Conservation (phyloP, 1,140 invertebrate species). For the Drosophila burlai region DNA sequence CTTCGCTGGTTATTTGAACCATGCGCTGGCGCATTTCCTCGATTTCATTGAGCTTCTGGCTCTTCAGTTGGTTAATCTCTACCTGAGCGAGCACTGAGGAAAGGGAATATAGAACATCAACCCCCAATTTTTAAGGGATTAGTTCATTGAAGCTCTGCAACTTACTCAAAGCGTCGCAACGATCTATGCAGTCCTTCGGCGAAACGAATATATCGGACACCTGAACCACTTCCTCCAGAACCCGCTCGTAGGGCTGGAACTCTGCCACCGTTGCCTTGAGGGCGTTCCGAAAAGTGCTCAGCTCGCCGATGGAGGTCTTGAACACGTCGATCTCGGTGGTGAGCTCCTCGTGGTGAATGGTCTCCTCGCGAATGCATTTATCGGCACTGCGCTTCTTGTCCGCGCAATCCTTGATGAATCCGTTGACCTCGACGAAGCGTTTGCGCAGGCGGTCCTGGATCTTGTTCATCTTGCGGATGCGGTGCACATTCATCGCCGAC, state of each 20-base stretch:
- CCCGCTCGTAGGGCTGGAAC: conserved; percentile 72
- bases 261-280: conserved; percentile 63
- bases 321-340: conserved; percentile 45
- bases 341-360: conserved; percentile 47
- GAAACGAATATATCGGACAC: conserved; percentile 73
- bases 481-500: conserved; percentile 53
- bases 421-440: conserved; percentile 72
- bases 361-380: conserved; percentile 53
- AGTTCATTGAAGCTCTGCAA: neutral
- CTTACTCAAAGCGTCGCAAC: conserved; percentile 81
- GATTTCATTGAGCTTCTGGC: conserved; percentile 60
- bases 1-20: conserved; percentile 69
- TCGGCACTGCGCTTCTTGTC: conserved; percentile 68
- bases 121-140: too few species aligned
- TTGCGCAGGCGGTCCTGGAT: conserved; percentile 67
- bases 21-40: conserved; percentile 66
- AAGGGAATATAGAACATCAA: too few species aligned
- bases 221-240: conserved; percentile 72
- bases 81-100: conserved; percentile 72
- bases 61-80: conserved; percentile 63
- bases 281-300: conserved; percentile 40
- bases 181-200: conserved; percentile 75
- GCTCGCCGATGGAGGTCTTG: conserved; percentile 25
- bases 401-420: conserved; percentile 74
- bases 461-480: conserved; percentile 66